Evolutionary conservation across 2,797 vertebrate genomes (phyloP).

Genomic region (Enteromius radiatus): DNA sequence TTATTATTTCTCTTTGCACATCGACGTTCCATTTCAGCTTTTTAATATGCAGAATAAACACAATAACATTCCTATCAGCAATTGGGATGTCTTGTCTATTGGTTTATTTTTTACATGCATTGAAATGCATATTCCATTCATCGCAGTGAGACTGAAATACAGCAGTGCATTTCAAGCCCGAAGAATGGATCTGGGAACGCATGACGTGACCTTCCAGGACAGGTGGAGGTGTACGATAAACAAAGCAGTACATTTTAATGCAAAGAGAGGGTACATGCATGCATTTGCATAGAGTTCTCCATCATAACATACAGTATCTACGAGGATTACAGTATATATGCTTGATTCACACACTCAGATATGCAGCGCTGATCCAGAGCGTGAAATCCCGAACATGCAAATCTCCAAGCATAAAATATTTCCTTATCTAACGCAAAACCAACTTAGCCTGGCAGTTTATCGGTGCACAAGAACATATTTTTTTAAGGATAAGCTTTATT

Average conservation of each 20-base stretch:
- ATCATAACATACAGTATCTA: constrained; percentile 3
- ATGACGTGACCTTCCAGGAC: constrained; percentile 24
- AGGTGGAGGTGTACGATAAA: constrained; percentile 15
- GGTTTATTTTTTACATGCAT: constrained; percentile 38
- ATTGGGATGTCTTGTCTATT: constrained; percentile 20
- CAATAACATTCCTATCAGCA: constrained; percentile 43
- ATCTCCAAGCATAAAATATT: constrained; percentile 8
- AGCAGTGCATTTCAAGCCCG: constrained; percentile 45
- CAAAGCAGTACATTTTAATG: constrained; percentile 22
- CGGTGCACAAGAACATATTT: background rate
- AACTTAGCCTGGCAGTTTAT: background rate
- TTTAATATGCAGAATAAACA: constrained; percentile 32
- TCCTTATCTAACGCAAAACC: constrained; percentile 11
- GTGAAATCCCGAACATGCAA: constrained; percentile 4
- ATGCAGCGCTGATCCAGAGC: background rate
- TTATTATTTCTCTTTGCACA: constrained; percentile 24
- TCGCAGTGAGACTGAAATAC: constrained; percentile 60
- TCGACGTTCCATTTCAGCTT: constrained; percentile 9
- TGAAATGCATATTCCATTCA: constrained; percentile 51
- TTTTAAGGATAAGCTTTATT: background rate
- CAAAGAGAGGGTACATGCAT: background rate
- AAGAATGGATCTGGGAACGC: constrained; percentile 41
- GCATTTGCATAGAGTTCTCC: background rate
- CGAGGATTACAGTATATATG: constrained; percentile 8
- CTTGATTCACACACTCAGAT: background rate